These are phyloP conservation scores for Macrosoma leucophasiata DNA, from an alignment of 2,888 invertebrate genomes.

Conservation along the genomic window DNA sequence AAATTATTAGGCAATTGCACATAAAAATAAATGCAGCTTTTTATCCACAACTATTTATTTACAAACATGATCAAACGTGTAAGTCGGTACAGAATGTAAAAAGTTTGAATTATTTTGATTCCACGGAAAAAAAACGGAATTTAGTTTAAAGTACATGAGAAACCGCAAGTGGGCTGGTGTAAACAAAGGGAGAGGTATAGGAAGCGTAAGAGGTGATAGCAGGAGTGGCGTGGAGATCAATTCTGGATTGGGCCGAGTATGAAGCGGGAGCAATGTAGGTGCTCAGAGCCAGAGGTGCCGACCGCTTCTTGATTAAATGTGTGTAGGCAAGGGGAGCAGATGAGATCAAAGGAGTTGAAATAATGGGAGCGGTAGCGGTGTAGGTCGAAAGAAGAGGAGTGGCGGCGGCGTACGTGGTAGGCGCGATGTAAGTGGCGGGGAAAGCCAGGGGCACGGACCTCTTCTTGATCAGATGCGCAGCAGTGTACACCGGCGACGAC, in stretches of 20 bases:
- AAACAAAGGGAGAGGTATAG: slow-evolving; percentile 30
- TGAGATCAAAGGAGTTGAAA: slow-evolving; percentile 37
- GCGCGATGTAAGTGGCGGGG: slow-evolving; percentile 27
- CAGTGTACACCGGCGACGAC: slow-evolving; percentile 27
- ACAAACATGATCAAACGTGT: too few relatives aligned
- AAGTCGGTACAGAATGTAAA: too few relatives aligned
- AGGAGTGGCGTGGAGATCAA: slow-evolving; percentile 36
- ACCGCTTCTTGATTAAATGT: slow-evolving; percentile 51
- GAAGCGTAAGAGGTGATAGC: slow-evolving; percentile 34
- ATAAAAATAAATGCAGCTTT: too few relatives aligned
- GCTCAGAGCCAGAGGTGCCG: slow-evolving; percentile 31
- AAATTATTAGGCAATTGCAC: too few relatives aligned
- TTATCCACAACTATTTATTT: too few relatives aligned
- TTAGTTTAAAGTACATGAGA: slow-evolving; percentile 24
- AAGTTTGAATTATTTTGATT: too few relatives aligned
- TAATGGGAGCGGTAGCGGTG: slow-evolving; percentile 35
- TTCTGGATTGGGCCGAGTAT: slow-evolving; percentile 39
- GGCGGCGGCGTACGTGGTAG: slow-evolving; percentile 34
- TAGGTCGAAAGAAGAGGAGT: slow-evolving; percentile 39
- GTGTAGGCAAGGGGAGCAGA: slow-evolving; percentile 38
- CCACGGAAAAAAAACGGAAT: too few relatives aligned
- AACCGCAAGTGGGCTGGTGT: slow-evolving; percentile 8
- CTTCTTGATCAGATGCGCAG: slow-evolving; percentile 49
- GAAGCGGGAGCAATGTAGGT: slow-evolving; percentile 40
- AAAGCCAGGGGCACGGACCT: slow-evolving; percentile 32